phyloP scores from a whole-genome alignment of 35 echinoderm and acorn worm species.

The Apostichopus japonicus region DNA sequence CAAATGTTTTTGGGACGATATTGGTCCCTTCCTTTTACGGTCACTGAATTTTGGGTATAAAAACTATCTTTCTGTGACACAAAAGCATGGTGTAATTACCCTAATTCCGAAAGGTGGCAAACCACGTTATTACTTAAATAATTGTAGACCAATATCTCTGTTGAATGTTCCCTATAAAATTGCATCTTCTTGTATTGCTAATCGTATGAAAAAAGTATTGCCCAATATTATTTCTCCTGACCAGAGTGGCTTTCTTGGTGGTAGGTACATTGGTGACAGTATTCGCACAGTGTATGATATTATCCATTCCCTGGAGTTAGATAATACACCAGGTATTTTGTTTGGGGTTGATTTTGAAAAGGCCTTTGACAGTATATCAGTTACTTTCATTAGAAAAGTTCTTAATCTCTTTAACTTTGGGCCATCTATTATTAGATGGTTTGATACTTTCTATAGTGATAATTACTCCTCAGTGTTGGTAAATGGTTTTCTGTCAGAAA shows the following conservation, averaged over 20 bases:
- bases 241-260: not conserved
- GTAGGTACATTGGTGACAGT: not conserved
- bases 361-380: constrained; percentile 11
- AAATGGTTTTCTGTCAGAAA: not conserved
- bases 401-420: constrained; percentile 21
- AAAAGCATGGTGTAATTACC: not conserved
- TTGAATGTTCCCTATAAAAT: constrained; percentile 27
- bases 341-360: not conserved
- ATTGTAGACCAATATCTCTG: constrained; percentile 22
- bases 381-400: not conserved
- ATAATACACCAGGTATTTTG: not conserved
- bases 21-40: not conserved
- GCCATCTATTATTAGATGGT: not conserved
- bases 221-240: not conserved
- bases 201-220: constrained; percentile 23
- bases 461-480: not conserved
- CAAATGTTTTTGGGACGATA: not conserved
- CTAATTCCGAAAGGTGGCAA: constrained; percentile 9
- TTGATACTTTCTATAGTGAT: not conserved
- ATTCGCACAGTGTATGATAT: constrained; percentile 6
- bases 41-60: not conserved
- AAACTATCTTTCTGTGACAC: not conserved
- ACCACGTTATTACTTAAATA: not conserved
- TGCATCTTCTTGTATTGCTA: not conserved
- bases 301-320: not conserved